Conservation (phyloP, 2,888 invertebrate species). For the Drosophila macrospina region DNA sequence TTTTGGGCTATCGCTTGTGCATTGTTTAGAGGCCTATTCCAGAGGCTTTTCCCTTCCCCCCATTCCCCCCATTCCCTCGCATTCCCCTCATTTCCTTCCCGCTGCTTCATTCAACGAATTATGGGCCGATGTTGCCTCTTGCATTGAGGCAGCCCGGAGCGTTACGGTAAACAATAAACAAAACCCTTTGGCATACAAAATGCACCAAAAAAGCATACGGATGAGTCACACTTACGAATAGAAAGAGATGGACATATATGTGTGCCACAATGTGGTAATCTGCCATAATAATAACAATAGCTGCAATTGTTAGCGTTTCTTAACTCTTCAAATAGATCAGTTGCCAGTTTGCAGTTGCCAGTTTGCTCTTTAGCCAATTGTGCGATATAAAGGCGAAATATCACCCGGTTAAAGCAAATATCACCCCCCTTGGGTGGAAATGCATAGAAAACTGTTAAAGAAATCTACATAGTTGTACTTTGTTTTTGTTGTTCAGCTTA, state of each 20-base stretch:
- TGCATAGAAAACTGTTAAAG: no score
- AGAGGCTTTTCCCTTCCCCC: background rate
- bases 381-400: background rate
- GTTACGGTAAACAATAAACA: conserved; percentile 49
- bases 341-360: no score
- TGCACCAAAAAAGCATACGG: conserved; percentile 36
- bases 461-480: no score
- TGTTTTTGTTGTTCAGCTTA: no score
- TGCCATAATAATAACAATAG: conserved; percentile 1
- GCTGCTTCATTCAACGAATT: conserved; percentile 59
- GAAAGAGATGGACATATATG: background rate
- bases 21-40: conserved; percentile 63
- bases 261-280: conserved; percentile 6
- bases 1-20: conserved; percentile 57
- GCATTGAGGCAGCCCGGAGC: conserved; percentile 41
- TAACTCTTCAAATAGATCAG: conserved; percentile 13
- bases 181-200: conserved; percentile 28
- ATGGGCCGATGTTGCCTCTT: conserved; percentile 50
- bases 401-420: no score
- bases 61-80: no score
- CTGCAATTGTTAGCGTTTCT: conserved; percentile 14
- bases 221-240: conserved; percentile 14
- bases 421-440: no score
- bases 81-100: background rate
- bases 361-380: background rate